Evolutionary conservation across 1,140 invertebrate species (phyloP).

Genomic region (Microvelia longipes): DNA sequence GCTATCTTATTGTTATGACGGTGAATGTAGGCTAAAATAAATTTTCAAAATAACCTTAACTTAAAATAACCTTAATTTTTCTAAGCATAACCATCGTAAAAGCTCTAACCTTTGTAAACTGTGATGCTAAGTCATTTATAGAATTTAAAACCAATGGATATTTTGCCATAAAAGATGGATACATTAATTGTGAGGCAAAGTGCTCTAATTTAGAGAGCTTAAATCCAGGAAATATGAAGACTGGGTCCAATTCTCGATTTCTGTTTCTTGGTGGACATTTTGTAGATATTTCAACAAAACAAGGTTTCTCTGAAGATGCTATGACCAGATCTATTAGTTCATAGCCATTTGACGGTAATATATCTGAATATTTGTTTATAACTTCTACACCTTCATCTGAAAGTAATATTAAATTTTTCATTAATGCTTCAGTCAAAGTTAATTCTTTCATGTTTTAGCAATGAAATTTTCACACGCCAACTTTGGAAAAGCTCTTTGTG

Average conservation of each 20-base stretch:
- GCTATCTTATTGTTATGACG: no score
- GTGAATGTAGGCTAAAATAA: no score
- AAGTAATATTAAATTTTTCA: background rate
- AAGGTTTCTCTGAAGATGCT: background rate
- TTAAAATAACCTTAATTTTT: no score
- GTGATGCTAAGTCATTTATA: background rate
- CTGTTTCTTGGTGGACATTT: background rate
- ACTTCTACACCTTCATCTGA: background rate
- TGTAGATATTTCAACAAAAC: background rate
- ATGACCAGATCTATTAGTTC: background rate
- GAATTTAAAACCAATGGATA: background rate
- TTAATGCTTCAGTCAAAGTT: background rate
- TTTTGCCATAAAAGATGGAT: background rate
- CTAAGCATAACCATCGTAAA: no score
- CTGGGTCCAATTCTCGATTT: background rate
- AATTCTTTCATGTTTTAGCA: no score
- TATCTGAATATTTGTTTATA: background rate
- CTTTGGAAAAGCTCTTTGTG: no score
- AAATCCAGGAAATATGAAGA: background rate
- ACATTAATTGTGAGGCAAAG: background rate
- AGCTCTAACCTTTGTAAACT: background rate
- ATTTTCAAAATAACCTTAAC: no score
- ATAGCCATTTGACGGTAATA: background rate
- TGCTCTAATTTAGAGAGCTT: background rate
- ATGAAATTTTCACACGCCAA: no score